These are phyloP conservation scores for Sinella curviseta DNA, from an alignment of 1,140 invertebrate species.

Conservation along the genomic window DNA sequence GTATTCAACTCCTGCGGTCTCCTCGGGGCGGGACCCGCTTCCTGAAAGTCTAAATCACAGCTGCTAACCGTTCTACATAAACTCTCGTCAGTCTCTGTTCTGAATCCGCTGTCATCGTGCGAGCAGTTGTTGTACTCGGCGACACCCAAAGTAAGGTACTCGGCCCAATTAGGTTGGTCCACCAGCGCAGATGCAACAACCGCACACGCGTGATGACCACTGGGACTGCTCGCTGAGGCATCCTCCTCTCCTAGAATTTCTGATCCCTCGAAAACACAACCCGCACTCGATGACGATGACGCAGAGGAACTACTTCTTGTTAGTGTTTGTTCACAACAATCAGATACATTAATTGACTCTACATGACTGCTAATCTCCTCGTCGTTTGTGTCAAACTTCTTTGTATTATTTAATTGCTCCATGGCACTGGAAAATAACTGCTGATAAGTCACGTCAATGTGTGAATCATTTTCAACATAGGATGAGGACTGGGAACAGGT, in stretches of 20 bases:
- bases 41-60: constrained; percentile 19
- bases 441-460: neutral
- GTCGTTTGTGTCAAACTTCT: neutral
- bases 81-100: constrained; percentile 22
- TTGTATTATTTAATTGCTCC: neutral
- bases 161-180: constrained; percentile 10
- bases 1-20: neutral
- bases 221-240: neutral
- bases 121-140: constrained; percentile 11
- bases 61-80: constrained; percentile 15
- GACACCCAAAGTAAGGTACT: constrained; percentile 1
- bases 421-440: constrained; percentile 9
- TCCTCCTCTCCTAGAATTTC: neutral
- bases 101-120: constrained; percentile 2
- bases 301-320: neutral
- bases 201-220: neutral
- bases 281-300: neutral
- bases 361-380: neutral
- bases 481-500: neutral
- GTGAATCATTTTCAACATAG: neutral
- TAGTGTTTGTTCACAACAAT: neutral
- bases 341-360: neutral
- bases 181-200: neutral
- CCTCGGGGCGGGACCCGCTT: constrained; percentile 4
- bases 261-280: constrained; percentile 19